Base-by-base conservation (phyloP, 64 coral and sea anemone genomes). In the Astreopora myriophthalma region DNA sequence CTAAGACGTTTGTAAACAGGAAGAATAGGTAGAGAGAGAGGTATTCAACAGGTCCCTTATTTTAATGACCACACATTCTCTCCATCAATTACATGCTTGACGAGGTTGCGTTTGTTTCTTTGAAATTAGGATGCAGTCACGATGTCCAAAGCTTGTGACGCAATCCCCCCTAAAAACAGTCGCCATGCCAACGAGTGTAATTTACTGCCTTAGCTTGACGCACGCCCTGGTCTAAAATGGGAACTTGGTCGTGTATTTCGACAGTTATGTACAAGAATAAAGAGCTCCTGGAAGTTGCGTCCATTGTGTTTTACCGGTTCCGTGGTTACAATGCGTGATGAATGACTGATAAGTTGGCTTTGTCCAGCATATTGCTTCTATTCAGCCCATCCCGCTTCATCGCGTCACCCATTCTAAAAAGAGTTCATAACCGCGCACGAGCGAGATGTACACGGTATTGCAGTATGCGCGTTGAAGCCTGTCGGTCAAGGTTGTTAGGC, bases 241-340 rank as follows among this genome's bases (percentile, higher is more conserved):
- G 19, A 82, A 82, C 48, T 63, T n/a, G 5, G 31, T 51, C 29
- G 4, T 82, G 27, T 57, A 12, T 26, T 14, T 31, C 29, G 48
- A 32, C 48, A 31, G 26, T 29, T 32, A 20, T 57, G 13, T 17
- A 57, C 9, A 6, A 22, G 27, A 16, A 77, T n/a, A 37, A 74
- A 39, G 17, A 19, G 34, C 33, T 74, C 17, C 23, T 26, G 24
- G 30, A 57, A 58, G 55, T 62, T 62, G 12, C 29, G 3, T 32
- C 35, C 31, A 22, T 81, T 81, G 19, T 9, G 22, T 26, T 64
- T 3, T 62, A 13, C 51, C 5, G 51, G 23, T 36, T 35, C 17
- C 31, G 31, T 10, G 24, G 26, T 36, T 36, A 55, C 17, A 62
- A 63, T 62, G 78, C 78, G 78, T 81, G 78, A 81, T 81, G 16